Evolutionary conservation across 2,797 vertebrate species (phyloP).

Genomic region (Enteromius radiatus): DNA sequence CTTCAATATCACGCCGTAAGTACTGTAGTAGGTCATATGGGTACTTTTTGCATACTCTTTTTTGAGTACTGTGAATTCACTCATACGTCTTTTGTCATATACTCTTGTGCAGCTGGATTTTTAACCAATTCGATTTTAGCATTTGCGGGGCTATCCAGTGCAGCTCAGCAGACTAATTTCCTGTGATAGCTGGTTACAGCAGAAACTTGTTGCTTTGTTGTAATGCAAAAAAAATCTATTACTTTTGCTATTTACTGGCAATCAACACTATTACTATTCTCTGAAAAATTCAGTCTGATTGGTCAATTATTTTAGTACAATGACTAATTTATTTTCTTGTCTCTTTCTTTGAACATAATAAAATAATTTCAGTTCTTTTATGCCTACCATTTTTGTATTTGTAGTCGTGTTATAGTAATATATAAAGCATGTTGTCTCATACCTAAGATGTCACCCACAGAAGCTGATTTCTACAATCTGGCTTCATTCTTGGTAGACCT

Average conservation of each 20-base stretch:
- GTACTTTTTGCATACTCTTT: not conserved
- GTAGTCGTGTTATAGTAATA: not conserved
- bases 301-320: not conserved
- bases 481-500: slow-evolving; percentile 3
- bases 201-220: not conserved
- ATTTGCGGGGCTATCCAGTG: not conserved
- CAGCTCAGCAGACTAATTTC: not conserved
- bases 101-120: not conserved
- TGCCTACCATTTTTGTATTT: not conserved
- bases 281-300: not conserved
- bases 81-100: not conserved
- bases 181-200: not conserved
- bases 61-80: not conserved
- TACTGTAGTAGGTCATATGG: not conserved
- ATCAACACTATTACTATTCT: not conserved
- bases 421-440: not conserved
- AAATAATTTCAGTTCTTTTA: not conserved
- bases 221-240: not conserved
- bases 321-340: not conserved
- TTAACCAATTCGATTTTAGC: not conserved
- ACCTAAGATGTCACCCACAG: not conserved
- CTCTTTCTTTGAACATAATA: not conserved
- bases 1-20: not conserved
- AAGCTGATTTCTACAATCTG: slow-evolving; percentile 14
- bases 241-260: not conserved